Percentiles rank a stretch among this genome's conserved stretches.
These are phyloP conservation scores for Ophiodon elongatus DNA, from an alignment of 2,113 vertebrate species.

Conservation along the genomic window DNA sequence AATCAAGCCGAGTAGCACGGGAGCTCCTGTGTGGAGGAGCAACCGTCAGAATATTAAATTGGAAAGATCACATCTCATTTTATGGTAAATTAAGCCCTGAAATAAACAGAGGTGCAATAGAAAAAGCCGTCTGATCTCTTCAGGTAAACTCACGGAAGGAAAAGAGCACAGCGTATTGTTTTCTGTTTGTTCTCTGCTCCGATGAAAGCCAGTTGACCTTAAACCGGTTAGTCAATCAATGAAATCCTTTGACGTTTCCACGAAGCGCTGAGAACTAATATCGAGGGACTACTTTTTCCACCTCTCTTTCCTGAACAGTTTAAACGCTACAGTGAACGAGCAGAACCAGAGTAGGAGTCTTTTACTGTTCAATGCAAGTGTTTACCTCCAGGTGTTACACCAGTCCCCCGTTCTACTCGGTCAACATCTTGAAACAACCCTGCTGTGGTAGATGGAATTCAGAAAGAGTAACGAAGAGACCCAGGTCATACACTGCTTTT, in stretches of 20 bases:
- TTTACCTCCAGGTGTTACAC: not conserved
- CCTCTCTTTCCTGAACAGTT: not conserved
- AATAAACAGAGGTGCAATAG: conserved; percentile 20
- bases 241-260: not conserved
- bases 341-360: not conserved
- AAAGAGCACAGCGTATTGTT: not conserved
- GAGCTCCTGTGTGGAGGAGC: conserved; percentile 36
- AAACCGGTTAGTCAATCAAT: not conserved
- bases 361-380: not conserved
- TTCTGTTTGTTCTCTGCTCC: not conserved
- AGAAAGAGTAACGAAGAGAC: too few relatives aligned
- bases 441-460: not conserved
- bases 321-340: not conserved
- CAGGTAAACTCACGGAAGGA: not conserved
- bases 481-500: too few relatives aligned
- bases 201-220: not conserved
- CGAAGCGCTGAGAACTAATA: not conserved
- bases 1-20: conserved; percentile 26
- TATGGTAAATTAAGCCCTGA: conserved; percentile 48
- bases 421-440: not conserved
- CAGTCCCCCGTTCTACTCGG: not conserved
- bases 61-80: conserved; percentile 63
- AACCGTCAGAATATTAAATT: conserved; percentile 52
- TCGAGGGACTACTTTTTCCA: not conserved
- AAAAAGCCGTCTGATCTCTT: conserved; percentile 27